These are phyloP conservation scores for Penaeus japonicus DNA, from an alignment of 1,140 invertebrate genomes.

Conservation along the genomic window DNA sequence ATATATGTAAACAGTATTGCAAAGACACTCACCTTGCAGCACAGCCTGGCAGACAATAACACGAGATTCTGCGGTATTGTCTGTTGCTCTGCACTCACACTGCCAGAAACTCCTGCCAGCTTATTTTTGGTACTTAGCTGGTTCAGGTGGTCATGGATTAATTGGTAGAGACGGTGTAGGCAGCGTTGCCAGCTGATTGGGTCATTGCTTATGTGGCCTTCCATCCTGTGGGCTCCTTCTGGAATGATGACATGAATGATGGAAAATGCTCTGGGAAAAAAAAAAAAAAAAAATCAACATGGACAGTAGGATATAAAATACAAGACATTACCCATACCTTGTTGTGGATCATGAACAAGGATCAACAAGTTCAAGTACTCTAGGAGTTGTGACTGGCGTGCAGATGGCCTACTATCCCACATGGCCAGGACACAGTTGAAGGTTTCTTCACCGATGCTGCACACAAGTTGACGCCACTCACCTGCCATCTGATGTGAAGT, in stretches of 20 bases:
- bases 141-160: neutral
- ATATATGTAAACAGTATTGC: too few relatives aligned
- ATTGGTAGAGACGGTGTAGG: neutral
- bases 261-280: too few relatives aligned
- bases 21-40: neutral
- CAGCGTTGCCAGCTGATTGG: neutral
- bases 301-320: too few relatives aligned
- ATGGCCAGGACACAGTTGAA: neutral
- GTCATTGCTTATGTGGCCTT: neutral
- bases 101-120: too few relatives aligned
- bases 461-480: constrained; percentile 3
- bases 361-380: constrained; percentile 1
- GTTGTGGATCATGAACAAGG: constrained; percentile 6
- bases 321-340: neutral
- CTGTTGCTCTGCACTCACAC: neutral
- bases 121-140: neutral
- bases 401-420: neutral
- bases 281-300: too few relatives aligned
- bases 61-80: neutral
- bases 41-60: neutral
- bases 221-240: neutral
- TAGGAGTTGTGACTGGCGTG: neutral
- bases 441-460: neutral
- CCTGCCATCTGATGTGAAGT: neutral
- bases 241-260: neutral